Evolutionary conservation across 2,797 vertebrate species (phyloP), one percentile per base, ranked within the genome.

Genomic region (Eutrigla gurnardus): DNA sequence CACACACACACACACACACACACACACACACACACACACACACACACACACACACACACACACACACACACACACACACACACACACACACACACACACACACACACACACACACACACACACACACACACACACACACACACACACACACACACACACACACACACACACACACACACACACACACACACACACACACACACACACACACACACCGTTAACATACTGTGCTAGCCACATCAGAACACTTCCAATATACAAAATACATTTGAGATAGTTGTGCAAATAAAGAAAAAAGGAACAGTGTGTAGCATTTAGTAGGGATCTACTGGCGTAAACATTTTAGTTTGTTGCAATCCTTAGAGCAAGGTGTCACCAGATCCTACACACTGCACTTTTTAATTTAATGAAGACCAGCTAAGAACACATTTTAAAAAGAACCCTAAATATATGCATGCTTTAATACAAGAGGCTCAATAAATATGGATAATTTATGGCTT

Each of bases 351-450:
- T 33, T 54, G 52, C 52, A 4, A 33, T 33, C 25, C 32, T 54
- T 32, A 35, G 25, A 25, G 35, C 32, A 33, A 35, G 32, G 4
- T 54, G 52, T 3, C 32, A 25, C 5, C 18, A 35, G 35, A 32
- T 54, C 32, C 52, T 54, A 33, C 52, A 52, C 18, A 18, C 4
- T 50, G 47, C 47, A 50, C 50, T 3, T 14, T 33, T 14, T 15
- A 32, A 54, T 9, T 33, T 6, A 3, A 32, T 7, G 35, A 32
- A 80, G 65, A 46, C 40, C 1, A 25, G 12, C 46, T 74, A 71
- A 79, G 45, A 85, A 77, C 52, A 72, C 5, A 36, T 57, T 54
- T 40, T 15, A 64, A 54, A 70, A 55, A 0, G 65, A 57, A 39
- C 10, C 25, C 25, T 25, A 25, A 25, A 39, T 11, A 3, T 1